Evolutionary conservation across 2,797 vertebrate genomes (phyloP).

Genomic region (Mormyrus proboscirostris): DNA sequence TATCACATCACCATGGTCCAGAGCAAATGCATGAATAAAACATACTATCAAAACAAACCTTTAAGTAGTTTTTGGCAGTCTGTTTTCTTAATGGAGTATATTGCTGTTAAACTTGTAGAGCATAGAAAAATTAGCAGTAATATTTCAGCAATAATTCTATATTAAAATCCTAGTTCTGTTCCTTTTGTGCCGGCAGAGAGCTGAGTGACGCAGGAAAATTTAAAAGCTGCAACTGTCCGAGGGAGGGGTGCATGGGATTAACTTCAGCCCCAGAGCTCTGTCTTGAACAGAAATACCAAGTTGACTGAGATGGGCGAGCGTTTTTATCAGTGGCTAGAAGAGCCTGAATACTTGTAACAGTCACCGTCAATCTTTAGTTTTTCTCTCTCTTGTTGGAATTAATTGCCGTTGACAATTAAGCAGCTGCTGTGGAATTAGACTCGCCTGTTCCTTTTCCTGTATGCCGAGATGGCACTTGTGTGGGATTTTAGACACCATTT

Average conservation of each 20-base stretch:
- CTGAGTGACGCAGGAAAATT: background rate
- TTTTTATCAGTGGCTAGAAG: background rate
- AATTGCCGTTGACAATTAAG: background rate
- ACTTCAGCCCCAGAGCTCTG: background rate
- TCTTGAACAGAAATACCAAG: background rate
- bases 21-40: background rate
- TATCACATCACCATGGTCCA: background rate
- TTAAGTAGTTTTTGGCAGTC: background rate
- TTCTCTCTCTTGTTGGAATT: background rate
- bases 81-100: background rate
- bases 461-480: background rate
- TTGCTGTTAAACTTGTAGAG: background rate
- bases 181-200: background rate
- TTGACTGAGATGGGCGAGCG: background rate
- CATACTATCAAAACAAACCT: background rate
- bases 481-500: background rate
- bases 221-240: background rate
- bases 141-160: background rate
- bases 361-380: background rate
- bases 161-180: background rate
- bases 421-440: background rate
- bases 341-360: background rate
- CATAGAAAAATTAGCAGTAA: background rate
- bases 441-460: background rate
- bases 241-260: background rate